Evolutionary conservation across 2,113 vertebrate genomes (phyloP), one percentile per base, ranked within the genome.

Genomic region (Chaenocephalus aceratus): DNA sequence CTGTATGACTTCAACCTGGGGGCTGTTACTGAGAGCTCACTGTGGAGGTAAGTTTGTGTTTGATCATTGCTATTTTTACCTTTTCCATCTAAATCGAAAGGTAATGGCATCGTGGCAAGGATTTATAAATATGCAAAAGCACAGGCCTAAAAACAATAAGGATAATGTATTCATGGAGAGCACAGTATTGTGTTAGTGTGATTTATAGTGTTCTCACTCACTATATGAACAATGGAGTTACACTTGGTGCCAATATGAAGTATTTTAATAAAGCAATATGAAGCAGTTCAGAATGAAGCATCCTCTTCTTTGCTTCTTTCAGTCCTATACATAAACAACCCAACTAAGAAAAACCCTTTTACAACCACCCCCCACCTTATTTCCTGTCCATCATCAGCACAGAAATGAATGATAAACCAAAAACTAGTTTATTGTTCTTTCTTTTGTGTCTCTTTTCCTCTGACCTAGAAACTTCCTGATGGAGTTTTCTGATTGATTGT

Each of bases 1-100:
- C 95, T 98, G 51, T 97, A 96, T 2, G 97, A 99, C 94, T 97
- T 98, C 94, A 99, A 99, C 91, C 54, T 99, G 89, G 97, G 97
- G 18, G 98, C 96, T 0, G 97, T 98, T 75, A 99, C 97, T 0
- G 97, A 99, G 92, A 99, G 98, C 79, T 99, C 98, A 0, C 95
- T 99, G 23, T 99, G 98, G 98, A 97, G 98, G 98, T 99, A 95
- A 88, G 91, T 61, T 75, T 74, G 48, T 52, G 48, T 60, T 85
- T 72, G 59, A 82, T 86, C 48, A 41, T 10, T 30, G 23, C 78
- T 52, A 41, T 12, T 74, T 73, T 86, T 63, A 54, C 26, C 48
- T 21, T 62, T 79, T 77, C 61, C 18, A 23, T 70, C 48, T 21
- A 58, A 79, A 85, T 54, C 79, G 59, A 73, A 77, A 80, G 36